Percentiles rank a stretch among this genome's conserved stretches.
These are phyloP conservation scores for Alaudala cheleensis DNA, from an alignment of 2,113 vertebrate genomes.

Conservation along the genomic window DNA sequence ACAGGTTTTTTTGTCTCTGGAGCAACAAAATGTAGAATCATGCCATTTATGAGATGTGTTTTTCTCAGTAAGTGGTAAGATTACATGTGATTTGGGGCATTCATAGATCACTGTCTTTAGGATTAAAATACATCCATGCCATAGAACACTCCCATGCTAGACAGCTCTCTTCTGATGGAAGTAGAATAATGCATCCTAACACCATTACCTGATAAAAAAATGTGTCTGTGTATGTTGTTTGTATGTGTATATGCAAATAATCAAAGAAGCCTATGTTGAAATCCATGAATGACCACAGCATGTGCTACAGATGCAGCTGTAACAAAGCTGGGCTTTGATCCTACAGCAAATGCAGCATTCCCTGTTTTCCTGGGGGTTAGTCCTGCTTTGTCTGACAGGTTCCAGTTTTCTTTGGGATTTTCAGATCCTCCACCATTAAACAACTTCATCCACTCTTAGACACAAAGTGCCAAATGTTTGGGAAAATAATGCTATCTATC, in stretches of 20 bases:
- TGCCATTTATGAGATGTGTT: not conserved
- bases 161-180: not conserved
- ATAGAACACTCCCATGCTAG: not conserved
- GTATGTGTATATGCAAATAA: not conserved
- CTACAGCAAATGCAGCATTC: not conserved
- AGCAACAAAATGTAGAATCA: not conserved
- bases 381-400: not conserved
- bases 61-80: not conserved
- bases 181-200: not conserved
- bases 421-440: not conserved
- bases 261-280: not conserved
- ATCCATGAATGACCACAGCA: not conserved
- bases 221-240: not conserved
- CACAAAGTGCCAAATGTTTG: not conserved
- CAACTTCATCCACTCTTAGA: not conserved
- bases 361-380: not conserved
- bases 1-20: not conserved
- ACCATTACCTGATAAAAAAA: not conserved
- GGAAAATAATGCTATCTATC: not conserved
- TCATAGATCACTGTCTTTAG: not conserved
- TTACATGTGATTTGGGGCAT: not conserved
- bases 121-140: not conserved
- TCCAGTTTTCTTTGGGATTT: not conserved
- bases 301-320: not conserved
- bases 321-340: conserved; percentile 1